Conservation (phyloP, 2,113 vertebrate genomes). For the Chaenocephalus aceratus region DNA sequence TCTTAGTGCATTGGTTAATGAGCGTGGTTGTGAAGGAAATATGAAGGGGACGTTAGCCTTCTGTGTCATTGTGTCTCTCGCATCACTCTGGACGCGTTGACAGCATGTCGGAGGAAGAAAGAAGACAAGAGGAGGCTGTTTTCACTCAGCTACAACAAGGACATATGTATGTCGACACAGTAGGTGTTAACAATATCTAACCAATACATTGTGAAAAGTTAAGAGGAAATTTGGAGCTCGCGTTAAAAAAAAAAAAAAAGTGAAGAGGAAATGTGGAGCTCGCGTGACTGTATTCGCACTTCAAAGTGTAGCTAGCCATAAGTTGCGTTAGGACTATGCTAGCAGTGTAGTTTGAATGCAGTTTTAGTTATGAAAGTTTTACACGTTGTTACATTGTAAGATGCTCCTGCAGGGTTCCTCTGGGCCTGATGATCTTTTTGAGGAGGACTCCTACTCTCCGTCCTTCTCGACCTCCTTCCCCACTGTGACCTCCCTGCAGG, state of each 20-base stretch:
- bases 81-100: background rate
- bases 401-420: conserved; percentile 67
- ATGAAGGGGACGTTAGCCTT: background rate
- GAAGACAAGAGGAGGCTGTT: background rate
- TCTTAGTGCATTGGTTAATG: background rate
- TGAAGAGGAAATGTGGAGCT: background rate
- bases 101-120: conserved; percentile 60
- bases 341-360: background rate
- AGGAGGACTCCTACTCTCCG: conserved; percentile 75
- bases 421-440: conserved; percentile 75
- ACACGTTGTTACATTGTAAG: background rate
- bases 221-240: background rate
- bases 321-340: background rate
- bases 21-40: conserved; percentile 25
- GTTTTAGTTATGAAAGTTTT: background rate
- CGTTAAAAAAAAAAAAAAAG: background rate
- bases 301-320: background rate
- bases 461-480: conserved; percentile 88
- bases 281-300: background rate
- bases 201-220: background rate
- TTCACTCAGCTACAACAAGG: conserved; percentile 46
- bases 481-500: conserved; percentile 82
- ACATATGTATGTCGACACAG: conserved; percentile 51
- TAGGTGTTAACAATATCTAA: conserved; percentile 52
- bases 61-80: background rate